These are phyloP conservation scores for Trachurus trachurus DNA, from an alignment of 2,797 vertebrate genomes.

Conservation along the genomic window DNA sequence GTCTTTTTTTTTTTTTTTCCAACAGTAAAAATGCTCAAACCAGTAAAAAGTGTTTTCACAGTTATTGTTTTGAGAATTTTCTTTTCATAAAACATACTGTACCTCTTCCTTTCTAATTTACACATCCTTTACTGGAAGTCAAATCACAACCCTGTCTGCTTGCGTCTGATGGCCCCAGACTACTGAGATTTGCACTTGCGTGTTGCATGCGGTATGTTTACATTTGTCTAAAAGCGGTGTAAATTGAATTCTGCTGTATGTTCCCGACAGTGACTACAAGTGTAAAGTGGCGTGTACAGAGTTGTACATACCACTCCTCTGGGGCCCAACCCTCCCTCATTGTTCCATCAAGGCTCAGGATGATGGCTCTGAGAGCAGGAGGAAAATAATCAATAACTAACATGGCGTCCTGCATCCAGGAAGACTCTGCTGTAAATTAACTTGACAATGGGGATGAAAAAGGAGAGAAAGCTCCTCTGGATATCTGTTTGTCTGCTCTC, in stretches of 20 bases:
- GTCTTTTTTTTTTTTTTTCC: slow-evolving; percentile 2
- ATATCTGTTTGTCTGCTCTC: slow-evolving; percentile 90
- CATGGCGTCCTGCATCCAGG: slow-evolving; percentile 88
- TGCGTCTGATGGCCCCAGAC: slow-evolving; percentile 60
- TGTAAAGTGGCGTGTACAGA: slow-evolving; percentile 87
- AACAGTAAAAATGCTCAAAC: slow-evolving; percentile 42
- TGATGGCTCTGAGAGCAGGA: slow-evolving; percentile 74
- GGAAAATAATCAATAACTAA: slow-evolving; percentile 86
- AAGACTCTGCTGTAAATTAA: slow-evolving; percentile 89
- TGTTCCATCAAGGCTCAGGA: slow-evolving; percentile 78
- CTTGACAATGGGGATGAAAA: slow-evolving; percentile 89
- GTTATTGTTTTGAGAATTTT: slow-evolving; percentile 54
- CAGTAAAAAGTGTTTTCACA: slow-evolving; percentile 71
- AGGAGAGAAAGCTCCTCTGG: slow-evolving; percentile 79
- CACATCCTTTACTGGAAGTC: slow-evolving; percentile 72
- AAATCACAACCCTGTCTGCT: slow-evolving; percentile 63
- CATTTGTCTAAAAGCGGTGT: slow-evolving; percentile 86
- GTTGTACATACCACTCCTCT: slow-evolving; percentile 76
- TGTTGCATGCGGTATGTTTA: slow-evolving; percentile 77
- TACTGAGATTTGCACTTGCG: slow-evolving; percentile 75
- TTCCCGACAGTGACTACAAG: slow-evolving; percentile 81
- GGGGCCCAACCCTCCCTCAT: slow-evolving; percentile 74
- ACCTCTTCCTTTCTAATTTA: slow-evolving; percentile 70
- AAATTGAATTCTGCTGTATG: slow-evolving; percentile 86
- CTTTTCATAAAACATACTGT: slow-evolving; percentile 49